Conservation (phyloP, 2,113 vertebrate species). For the Barnardius zonarius region DNA sequence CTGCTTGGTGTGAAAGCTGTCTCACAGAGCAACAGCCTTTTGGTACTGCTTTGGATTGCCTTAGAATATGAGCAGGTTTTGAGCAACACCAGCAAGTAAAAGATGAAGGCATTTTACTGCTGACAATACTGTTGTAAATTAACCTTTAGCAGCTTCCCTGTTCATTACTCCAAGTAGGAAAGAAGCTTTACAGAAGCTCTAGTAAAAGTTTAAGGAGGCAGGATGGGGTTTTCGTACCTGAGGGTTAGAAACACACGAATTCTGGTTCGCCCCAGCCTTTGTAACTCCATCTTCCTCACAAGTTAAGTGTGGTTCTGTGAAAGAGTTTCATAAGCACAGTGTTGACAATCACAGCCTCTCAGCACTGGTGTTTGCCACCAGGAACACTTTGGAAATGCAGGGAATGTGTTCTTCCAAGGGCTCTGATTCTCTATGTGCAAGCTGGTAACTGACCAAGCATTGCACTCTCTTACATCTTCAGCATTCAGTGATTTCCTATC, state of each 20-base stretch:
- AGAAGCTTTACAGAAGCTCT: neutral
- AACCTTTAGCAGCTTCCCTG: neutral
- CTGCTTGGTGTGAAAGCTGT: neutral
- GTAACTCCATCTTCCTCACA: neutral
- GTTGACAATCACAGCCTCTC: neutral
- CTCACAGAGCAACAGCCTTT: neutral
- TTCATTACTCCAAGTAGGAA: neutral
- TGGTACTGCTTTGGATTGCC: neutral
- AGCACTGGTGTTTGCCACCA: neutral
- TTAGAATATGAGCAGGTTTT: accelerated
- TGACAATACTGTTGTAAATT: neutral
- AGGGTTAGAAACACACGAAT: neutral
- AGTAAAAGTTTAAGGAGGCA: neutral
- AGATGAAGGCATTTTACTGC: neutral
- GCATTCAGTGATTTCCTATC: neutral
- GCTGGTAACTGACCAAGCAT: neutral
- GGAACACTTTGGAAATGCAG: neutral
- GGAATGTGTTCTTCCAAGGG: neutral
- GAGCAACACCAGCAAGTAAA: neutral
- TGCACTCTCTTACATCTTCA: neutral
- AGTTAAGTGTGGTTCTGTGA: constrained; percentile 33
- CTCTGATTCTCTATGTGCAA: neutral
- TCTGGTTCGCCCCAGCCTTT: constrained; percentile 16
- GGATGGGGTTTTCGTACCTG: constrained; percentile 63
- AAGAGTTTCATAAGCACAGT: neutral